Base-by-base conservation (phyloP, 2,888 invertebrate genomes). In the Cancer borealis region DNA sequence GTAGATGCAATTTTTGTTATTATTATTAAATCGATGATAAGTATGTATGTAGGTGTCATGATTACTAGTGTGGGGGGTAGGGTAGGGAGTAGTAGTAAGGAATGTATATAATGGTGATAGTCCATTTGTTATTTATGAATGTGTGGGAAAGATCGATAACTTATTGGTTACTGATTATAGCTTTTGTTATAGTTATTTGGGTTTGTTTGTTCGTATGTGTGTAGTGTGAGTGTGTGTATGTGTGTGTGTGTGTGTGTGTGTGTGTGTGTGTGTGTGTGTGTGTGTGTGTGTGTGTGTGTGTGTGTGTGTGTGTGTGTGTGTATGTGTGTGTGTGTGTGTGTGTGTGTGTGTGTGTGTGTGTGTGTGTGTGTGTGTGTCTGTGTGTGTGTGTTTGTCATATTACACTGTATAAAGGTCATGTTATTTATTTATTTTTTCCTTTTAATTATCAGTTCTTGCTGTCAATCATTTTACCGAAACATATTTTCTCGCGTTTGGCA, bases 251-350 rank as follows among this genome's bases (percentile, higher is more conserved):
- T 54, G 30, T 91, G n/a, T 91, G 54, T 54, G 54, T 91, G 54
- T 91, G 54, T 91, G 54, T 91, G 54, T 91, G 54, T 91, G 54
- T 91, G 60, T 91, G 60, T 91, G 66, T 91, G 54, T 91, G 54
- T 91, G 66, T 91, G 54, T 91, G 54, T 91, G 60, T 91, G 30
- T 66, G 39, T 91, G 66, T 14, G 45, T 91, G 45, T 91, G 45
- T 45, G 30, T 91, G 45, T 66, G 66, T 91, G 66, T 91, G 66
- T 91, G 45, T 91, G 49, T 91, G 66, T 91, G 66, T 91, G 49
- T 91, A 45, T 91, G 66, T 91, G 49, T 91, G 66, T 91, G 66
- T 91, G 66, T 91, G 66, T 91, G 66, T 91, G 66, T 73, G 66
- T 91, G 66, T 91, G 66, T 91, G 45, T 91, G 66, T 91, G 66